Base-by-base conservation (phyloP, 2,113 vertebrate genomes). In the Patagioenas fasciata region DNA sequence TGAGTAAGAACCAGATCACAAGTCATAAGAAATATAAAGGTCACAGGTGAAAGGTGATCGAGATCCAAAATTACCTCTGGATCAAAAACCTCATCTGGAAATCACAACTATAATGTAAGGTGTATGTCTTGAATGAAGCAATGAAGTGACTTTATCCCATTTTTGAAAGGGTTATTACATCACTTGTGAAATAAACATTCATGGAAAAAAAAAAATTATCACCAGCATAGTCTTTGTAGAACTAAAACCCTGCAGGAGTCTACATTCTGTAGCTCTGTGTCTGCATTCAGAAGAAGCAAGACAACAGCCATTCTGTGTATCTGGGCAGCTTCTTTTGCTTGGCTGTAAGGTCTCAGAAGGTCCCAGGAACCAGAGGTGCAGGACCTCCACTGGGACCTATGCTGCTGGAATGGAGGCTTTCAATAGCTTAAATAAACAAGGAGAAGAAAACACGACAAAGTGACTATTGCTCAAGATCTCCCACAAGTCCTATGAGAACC, bases 31-130 rank as follows among this genome's bases (percentile, higher is more conserved):
- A 75, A 62, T 36, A 58, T 83, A 89, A 71, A 94, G 13, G 69
- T 91, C 79, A 90, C 16, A 92, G 15, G 61, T 72, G 48, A 97
- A 85, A 91, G 69, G 67, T 60, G 62, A 89, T 94, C 91, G 91
- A 94, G 87, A 93, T 83, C 84, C 78, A 90, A 89, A 96, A 85
- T 53, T 71, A 83, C 21, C 58, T 47, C 56, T 83, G 88, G 28
- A 83, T 36, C 1, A 25, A 92, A 91, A 94, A 91, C 90, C 79
- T 89, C 57, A 79, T 50, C 24, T 56, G 47, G 54, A 75, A 66
- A 8, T 81, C 65, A 48, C 16, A 75, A 69, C 69, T 4, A 2
- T 44, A n/a, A 80, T 38, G 15, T 95, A 96, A 93, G 56, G 32
- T 85, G 40, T 84, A 10, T 80, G 77, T 93, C 88, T 86, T 93